These are phyloP conservation scores for Eumacrocentrus americanus DNA, from an alignment of 2,888 invertebrate species.

Conservation along the genomic window DNA sequence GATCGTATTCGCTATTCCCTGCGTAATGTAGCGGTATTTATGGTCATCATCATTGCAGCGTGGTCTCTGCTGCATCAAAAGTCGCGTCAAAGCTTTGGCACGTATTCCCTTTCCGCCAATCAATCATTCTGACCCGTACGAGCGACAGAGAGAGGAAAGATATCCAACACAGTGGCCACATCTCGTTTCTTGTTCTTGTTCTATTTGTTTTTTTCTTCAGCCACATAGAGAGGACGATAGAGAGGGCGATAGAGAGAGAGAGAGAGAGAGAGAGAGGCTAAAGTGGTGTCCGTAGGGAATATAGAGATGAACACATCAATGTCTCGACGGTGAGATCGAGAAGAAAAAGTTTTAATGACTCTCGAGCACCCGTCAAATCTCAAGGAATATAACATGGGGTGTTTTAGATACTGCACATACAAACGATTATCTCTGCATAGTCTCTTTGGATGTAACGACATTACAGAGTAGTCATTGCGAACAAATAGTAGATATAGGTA, in stretches of 20 bases:
- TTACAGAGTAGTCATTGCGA: too few relatives aligned
- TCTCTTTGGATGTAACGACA: not conserved
- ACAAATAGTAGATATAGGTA: too few relatives aligned
- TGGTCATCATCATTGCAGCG: constrained; percentile 14
- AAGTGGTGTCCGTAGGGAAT: too few relatives aligned
- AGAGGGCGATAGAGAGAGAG: too few relatives aligned
- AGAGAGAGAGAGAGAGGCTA: too few relatives aligned
- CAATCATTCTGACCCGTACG: constrained; percentile 18
- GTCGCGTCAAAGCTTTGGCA: constrained; percentile 5
- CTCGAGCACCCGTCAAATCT: constrained; percentile 30
- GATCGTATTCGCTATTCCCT: constrained; percentile 31
- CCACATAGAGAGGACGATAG: constrained; percentile 5
- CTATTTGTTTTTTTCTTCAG: not conserved
- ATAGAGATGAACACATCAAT: constrained; percentile 55
- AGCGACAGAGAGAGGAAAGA: not conserved
- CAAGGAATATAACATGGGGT: not conserved
- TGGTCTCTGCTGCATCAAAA: not conserved
- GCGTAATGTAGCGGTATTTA: constrained; percentile 19
- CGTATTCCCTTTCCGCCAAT: constrained; percentile 16
- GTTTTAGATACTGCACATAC: not conserved
- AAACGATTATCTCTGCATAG: not conserved
- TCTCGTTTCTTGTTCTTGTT: not conserved
- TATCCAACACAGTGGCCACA: constrained; percentile 11
- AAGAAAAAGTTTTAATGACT: constrained; percentile 59
- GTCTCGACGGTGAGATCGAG: constrained; percentile 54